phyloP scores from a whole-genome alignment of 2,113 vertebrate species.

The Myodes glareolus region DNA sequence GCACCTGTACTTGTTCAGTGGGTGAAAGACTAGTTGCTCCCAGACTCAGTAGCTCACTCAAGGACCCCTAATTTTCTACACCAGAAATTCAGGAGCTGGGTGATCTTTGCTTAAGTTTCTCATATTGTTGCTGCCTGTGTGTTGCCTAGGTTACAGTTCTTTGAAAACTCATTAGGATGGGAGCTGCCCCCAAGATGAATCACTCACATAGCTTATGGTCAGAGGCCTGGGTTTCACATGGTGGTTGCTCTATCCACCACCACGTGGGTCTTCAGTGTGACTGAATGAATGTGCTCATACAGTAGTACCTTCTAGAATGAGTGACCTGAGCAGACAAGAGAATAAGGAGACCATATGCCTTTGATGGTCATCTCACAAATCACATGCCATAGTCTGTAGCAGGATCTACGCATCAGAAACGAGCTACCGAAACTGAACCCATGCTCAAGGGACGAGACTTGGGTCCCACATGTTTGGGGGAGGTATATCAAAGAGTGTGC shows the following conservation, averaged over 20 bases:
- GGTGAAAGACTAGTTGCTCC: background rate
- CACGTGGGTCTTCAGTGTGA: background rate
- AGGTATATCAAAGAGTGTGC: background rate
- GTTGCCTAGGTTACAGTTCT: background rate
- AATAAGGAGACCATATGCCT: background rate
- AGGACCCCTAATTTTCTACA: background rate
- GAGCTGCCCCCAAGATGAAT: background rate
- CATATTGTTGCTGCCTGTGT: no score
- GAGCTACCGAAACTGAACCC: background rate
- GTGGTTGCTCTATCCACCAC: background rate
- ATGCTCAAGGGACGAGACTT: background rate
- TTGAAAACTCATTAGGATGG: background rate
- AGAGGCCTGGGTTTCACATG: background rate
- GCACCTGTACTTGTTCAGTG: background rate
- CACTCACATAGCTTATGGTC: background rate
- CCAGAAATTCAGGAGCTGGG: background rate
- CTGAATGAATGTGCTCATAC: background rate
- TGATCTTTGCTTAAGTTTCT: background rate
- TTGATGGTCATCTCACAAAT: background rate
- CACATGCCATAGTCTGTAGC: background rate
- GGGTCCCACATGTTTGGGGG: background rate
- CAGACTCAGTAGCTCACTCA: background rate
- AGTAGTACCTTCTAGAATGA: background rate
- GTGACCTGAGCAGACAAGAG: background rate
- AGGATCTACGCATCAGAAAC: background rate